Conservation (phyloP, 2,888 invertebrate genomes). For the Auanema freiburgensis region DNA sequence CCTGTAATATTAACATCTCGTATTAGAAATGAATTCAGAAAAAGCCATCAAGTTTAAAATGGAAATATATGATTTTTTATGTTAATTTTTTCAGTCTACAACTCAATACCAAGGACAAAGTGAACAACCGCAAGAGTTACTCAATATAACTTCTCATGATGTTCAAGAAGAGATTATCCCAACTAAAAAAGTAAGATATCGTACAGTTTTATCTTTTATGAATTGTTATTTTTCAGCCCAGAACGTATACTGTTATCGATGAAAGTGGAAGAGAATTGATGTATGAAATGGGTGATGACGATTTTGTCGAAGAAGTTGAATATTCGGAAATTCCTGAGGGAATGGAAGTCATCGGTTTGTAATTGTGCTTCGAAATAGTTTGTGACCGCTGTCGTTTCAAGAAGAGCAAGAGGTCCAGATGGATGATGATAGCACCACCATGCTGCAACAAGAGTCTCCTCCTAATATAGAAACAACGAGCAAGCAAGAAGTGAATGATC, state of each 20-base stretch:
- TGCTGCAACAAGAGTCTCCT: not conserved
- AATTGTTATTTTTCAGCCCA: not conserved
- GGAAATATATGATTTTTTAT: too few relatives aligned
- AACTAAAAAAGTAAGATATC: too few relatives aligned
- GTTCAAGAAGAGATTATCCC: not conserved
- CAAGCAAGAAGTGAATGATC: slow-evolving; percentile 3
- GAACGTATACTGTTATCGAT: slow-evolving; percentile 1
- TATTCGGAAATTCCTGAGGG: slow-evolving; percentile 5
- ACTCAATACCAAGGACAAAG: too few relatives aligned
- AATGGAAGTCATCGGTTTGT: not conserved
- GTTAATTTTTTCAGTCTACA: too few relatives aligned
- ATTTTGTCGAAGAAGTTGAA: slow-evolving; percentile 3
- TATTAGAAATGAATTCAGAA: not conserved
- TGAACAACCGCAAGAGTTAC: not conserved
- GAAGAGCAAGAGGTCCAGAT: slow-evolving; percentile 7
- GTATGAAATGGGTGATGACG: slow-evolving; percentile 7
- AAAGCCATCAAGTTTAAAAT: too few relatives aligned
- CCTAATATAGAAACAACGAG: slow-evolving; percentile 3
- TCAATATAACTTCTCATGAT: not conserved
- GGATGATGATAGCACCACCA: not conserved
- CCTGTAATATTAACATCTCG: slow-evolving; percentile 16
- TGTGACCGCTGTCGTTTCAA: not conserved
- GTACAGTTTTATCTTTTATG: too few relatives aligned
- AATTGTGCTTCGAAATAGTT: not conserved
- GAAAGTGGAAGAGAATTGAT: slow-evolving; percentile 5